Evolutionary conservation across 2,888 invertebrate genomes (phyloP).

Genomic region (Crepidodera aurea): DNA sequence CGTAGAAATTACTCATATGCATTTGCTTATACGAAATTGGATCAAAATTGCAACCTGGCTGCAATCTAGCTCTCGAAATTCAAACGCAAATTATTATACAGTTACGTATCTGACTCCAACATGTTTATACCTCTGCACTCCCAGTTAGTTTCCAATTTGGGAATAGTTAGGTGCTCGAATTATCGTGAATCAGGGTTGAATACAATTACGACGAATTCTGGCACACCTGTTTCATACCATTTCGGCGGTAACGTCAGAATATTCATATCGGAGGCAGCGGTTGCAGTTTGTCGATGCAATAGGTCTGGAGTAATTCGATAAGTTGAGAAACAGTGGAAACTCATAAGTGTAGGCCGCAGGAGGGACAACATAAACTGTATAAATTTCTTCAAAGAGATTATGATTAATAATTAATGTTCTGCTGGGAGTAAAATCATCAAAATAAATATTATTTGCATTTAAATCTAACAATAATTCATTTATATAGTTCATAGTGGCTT

Average conservation of each 20-base stretch:
- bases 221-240: conserved; percentile 18
- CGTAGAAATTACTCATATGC: not conserved
- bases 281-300: conserved; percentile 21
- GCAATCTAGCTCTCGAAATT: conserved; percentile 4
- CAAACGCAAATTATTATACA: conserved; percentile 16
- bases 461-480: no score
- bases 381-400: no score
- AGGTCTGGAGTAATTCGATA: conserved; percentile 2
- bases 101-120: conserved; percentile 15
- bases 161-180: conserved; percentile 21
- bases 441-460: no score
- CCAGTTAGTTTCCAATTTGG: conserved; percentile 22
- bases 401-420: no score
- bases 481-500: no score
- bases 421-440: no score
- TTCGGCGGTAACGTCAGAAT: conserved; percentile 8
- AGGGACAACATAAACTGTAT: no score
- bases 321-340: not conserved
- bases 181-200: conserved; percentile 22
- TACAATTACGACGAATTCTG: conserved; percentile 15
- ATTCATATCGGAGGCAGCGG: conserved; percentile 12
- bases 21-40: not conserved
- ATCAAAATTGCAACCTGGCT: not conserved
- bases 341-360: no score
- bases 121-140: conserved; percentile 10